Evolutionary conservation across 2,113 vertebrate species (phyloP), one percentile per base, ranked within the genome.

Genomic region (Neoarius graeffei): DNA sequence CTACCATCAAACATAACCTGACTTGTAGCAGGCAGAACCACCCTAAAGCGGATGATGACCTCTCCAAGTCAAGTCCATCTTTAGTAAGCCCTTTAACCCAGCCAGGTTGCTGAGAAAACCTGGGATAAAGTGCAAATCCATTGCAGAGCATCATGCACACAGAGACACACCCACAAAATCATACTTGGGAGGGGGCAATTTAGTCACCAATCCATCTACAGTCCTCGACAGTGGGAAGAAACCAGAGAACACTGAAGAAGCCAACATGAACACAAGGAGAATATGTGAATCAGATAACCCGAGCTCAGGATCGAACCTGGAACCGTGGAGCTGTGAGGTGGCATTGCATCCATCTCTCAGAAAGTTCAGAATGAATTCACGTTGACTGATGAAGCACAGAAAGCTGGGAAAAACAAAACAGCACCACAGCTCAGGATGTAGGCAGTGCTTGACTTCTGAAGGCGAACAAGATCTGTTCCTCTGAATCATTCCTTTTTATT

Each of bases 401-500:
- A 60, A 35, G 19, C 14, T 60, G 17, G 6, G 11, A 67, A n/a
- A 67, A 5, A 27, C 2, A 67, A 3, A 1, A 27, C 10, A 67
- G 1, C 7, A 48, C 8, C 48, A 14, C 54, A 19, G 17, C 15
- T 81, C 56, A 19, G 79, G 27, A 59, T 81, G 80, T 81, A 60
- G 80, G 79, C 54, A 81, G 79, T 11, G 17, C 77, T 57, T n/a
- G 13, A 80, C 54, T 30, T 30, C 76, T 79, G 25, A 57, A 56
- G 74, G 5, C 11, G 20, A 48, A 7, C 59, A 52, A n/a, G n/a
- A 84, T 67, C 64, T 56, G 52, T 17, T 80, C 52, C 1, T 27
- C 77, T 81, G 80, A 80, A 56, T 80, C 77, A 80, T 80, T 23
- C 10, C 42, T 57, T 74, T 85, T 71, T 59, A 80, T 57, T 56